Conservation (phyloP, 2,113 vertebrate species). For the Brachypodius melanocephalos region DNA sequence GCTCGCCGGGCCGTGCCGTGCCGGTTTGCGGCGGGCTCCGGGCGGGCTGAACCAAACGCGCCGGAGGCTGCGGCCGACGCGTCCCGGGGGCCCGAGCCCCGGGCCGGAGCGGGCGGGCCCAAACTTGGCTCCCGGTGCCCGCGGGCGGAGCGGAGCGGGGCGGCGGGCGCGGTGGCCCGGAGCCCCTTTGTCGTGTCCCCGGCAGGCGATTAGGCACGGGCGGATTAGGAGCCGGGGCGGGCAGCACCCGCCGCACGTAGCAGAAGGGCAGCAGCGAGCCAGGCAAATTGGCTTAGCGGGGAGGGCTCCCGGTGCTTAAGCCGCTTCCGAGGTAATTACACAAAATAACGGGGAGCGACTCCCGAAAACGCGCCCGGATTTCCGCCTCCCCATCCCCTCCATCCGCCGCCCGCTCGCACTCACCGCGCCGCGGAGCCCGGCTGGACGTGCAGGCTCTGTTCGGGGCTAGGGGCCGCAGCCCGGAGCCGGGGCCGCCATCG, state of each 20-base stretch:
- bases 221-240: conserved; percentile 71
- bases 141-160: not conserved
- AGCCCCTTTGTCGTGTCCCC: not conserved
- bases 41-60: too few species aligned
- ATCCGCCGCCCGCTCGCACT: not conserved
- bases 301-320: conserved; percentile 68
- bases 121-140: not conserved
- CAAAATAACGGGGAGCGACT: conserved; percentile 58
- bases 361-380: not conserved
- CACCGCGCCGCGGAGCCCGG: too few species aligned
- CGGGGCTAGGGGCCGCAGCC: too few species aligned
- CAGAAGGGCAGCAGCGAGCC: conserved; percentile 71
- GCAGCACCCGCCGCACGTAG: conserved; percentile 65
- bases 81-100: too few species aligned
- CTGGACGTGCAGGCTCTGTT: too few species aligned
- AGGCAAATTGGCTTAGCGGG: conserved; percentile 74
- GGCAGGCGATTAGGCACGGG: conserved; percentile 67
- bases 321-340: conserved; percentile 80
- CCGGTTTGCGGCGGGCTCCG: not conserved
- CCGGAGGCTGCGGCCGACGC: too few species aligned
- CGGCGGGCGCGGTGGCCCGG: not conserved
- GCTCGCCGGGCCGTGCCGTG: not conserved
- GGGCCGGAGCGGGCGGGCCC: too few species aligned
- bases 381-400: not conserved
- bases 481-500: too few species aligned